These are phyloP conservation scores for Planiliza haematocheilus DNA, from an alignment of 2,113 vertebrate species.

Conservation along the genomic window DNA sequence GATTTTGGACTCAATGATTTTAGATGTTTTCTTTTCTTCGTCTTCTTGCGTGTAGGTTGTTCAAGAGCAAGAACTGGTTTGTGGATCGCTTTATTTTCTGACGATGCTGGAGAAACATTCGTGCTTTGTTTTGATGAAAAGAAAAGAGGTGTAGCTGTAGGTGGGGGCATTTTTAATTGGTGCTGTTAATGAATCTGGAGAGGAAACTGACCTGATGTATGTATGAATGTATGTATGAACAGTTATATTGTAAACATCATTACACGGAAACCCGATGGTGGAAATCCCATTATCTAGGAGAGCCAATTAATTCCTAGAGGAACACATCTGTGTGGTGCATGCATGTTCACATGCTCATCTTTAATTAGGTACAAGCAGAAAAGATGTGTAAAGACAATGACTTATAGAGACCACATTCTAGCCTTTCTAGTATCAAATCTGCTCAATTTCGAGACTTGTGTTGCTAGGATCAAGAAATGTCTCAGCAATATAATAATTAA, in stretches of 20 bases:
- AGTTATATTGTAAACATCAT: constrained; percentile 92
- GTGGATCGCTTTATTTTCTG: constrained; percentile 96
- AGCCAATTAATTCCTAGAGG: constrained; percentile 61
- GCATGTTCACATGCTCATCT: constrained; percentile 71
- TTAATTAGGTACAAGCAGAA: constrained; percentile 75
- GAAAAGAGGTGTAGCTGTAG: constrained; percentile 86
- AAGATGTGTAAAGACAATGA: constrained; percentile 71
- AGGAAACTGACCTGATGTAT: constrained; percentile 91
- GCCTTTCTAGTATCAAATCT: constrained; percentile 74
- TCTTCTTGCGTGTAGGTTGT: constrained; percentile 90
- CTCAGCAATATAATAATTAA: constrained; percentile 82
- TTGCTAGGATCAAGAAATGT: constrained; percentile 77
- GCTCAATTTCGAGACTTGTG: constrained; percentile 72
- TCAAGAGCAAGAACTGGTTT: constrained; percentile 92
- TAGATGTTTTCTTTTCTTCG: constrained; percentile 83
- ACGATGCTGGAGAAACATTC: constrained; percentile 91
- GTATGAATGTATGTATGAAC: constrained; percentile 89
- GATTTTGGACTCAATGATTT: constrained; percentile 86
- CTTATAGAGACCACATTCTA: constrained; percentile 68
- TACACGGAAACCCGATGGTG: constrained; percentile 97
- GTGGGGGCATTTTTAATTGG: constrained; percentile 91
- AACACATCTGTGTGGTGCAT: constrained; percentile 72
- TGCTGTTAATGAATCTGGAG: constrained; percentile 87
- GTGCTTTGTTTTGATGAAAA: constrained; percentile 85
- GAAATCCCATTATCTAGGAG: constrained; percentile 86